phyloP scores from a whole-genome alignment of 2,888 invertebrate species.

The Tetanocera ferruginea region DNA sequence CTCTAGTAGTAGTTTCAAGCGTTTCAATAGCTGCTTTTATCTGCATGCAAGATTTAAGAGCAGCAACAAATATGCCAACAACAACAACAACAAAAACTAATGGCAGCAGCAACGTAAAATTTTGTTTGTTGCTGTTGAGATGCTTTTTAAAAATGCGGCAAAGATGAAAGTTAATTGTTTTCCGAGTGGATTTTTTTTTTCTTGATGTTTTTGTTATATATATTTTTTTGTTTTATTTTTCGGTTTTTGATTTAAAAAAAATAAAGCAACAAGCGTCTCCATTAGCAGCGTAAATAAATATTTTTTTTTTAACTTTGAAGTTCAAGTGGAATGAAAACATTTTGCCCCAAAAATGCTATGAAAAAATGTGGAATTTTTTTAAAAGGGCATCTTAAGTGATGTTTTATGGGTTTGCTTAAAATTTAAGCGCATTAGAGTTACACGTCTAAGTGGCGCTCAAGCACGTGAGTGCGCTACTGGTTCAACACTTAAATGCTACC shows the following conservation, averaged over 20 bases:
- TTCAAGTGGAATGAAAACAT: slow-evolving; percentile 34
- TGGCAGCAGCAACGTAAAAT: background rate
- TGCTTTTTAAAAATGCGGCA: slow-evolving; percentile 19
- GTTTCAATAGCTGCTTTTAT: background rate
- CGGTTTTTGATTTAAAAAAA: background rate
- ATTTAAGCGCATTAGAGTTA: too few species aligned
- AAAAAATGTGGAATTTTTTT: too few species aligned
- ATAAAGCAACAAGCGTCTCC: background rate
- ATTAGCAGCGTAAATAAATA: slow-evolving; percentile 18
- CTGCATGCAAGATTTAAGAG: background rate
- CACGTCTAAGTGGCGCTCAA: too few species aligned
- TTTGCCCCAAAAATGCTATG: background rate
- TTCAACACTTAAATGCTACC: too few species aligned
- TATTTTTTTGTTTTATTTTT: background rate
- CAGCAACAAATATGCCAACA: background rate
- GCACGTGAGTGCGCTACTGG: too few species aligned
- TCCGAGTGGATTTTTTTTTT: slow-evolving; percentile 16
- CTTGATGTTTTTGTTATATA: background rate
- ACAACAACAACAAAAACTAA: background rate
- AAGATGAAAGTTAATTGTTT: slow-evolving; percentile 33
- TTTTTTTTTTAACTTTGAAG: slow-evolving; percentile 26
- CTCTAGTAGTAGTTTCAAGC: background rate
- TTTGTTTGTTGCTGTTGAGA: slow-evolving; percentile 1
- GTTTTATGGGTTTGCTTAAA: too few species aligned
- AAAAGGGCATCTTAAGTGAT: too few species aligned